Evolutionary conservation across 2,797 vertebrate genomes (phyloP), one percentile per base, ranked within the genome.

Genomic region (Chelidonichthys spinosus): DNA sequence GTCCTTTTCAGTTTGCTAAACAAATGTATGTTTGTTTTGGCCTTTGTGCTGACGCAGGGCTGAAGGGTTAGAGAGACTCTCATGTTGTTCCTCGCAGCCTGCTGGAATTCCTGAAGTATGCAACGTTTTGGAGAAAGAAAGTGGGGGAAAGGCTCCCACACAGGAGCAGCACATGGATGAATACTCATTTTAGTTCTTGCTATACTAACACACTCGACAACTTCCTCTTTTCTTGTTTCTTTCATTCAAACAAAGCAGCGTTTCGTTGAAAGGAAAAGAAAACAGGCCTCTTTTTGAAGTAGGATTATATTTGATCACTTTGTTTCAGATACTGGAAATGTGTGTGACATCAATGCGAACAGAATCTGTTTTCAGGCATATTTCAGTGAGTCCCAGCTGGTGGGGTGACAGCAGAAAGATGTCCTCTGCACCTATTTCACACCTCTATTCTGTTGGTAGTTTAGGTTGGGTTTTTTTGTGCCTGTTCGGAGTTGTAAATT

Each of bases 11-110:
- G 81, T 88, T 90, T 86, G 84, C 86, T 85, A 91, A 93, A 93
- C 89, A 91, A 85, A 79, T 47, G 58, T 67, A 9, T 89, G 87
- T 92, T 93, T 92, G 87, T 90, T 90, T 90, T 92, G 91, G 84
- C 83, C 69, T 87, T 84, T 85, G 87, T 74, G 84, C 75, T 79
- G 83, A 90, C 70, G 54, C 67, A 52, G 74, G 68, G 47, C 76
- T 66, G 68, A 62, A 58, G 81, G 68, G 74, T 76, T 76, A 67
- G 76, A 86, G 73, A 70, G 60, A 76, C 74, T 78, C 6, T 78
- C 7, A 6, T 68, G 64, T 68, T 82, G 77, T 87, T 82, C 74
- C 63, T 58, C 72, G 68, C 73, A 81, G 69, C 83, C 78, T 60
- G 83, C 52, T 85, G 86, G 81, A 87, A 88, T 88, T 81, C 63